Evolutionary conservation across 2,797 vertebrate species (phyloP).

Genomic region (Alauda arvensis): DNA sequence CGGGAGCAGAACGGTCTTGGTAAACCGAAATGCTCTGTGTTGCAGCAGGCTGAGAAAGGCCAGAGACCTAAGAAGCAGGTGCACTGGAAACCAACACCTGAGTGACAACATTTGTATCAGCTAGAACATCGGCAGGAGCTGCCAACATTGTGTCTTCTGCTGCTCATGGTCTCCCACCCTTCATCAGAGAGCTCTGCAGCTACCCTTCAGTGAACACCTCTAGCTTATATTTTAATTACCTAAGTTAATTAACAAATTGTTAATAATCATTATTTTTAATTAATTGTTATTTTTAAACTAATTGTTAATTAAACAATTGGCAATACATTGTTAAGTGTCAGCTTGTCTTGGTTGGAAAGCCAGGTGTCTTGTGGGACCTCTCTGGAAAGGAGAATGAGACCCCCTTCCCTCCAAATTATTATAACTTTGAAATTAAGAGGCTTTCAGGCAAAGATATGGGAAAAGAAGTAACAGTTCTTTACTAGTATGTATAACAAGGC

Average conservation of each 20-base stretch:
- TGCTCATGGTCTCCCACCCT: background rate
- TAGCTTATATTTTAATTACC: too few species aligned
- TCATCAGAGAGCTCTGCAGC: background rate
- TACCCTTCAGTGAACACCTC: too few species aligned
- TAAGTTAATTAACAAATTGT: too few species aligned
- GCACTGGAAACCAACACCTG: conserved; percentile 70
- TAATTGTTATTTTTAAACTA: too few species aligned
- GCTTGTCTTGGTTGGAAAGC: background rate
- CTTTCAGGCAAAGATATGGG: background rate
- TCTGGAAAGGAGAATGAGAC: background rate
- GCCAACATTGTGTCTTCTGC: background rate
- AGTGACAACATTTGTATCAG: conserved; percentile 78
- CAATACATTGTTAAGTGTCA: background rate
- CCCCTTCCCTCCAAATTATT: background rate
- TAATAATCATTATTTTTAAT: too few species aligned
- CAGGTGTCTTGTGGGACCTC: background rate
- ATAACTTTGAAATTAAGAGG: background rate
- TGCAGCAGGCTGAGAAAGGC: conserved; percentile 27
- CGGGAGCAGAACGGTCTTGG: conserved; percentile 77
- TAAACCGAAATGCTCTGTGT: conserved; percentile 79
- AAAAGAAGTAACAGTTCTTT: background rate
- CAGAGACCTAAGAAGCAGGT: conserved; percentile 37
- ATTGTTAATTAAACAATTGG: background rate
- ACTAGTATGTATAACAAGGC: too few species aligned
- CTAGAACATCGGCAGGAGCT: conserved; percentile 71